Evolutionary conservation across 2,797 vertebrate genomes (phyloP).

Genomic region (Amblyraja radiata): DNA sequence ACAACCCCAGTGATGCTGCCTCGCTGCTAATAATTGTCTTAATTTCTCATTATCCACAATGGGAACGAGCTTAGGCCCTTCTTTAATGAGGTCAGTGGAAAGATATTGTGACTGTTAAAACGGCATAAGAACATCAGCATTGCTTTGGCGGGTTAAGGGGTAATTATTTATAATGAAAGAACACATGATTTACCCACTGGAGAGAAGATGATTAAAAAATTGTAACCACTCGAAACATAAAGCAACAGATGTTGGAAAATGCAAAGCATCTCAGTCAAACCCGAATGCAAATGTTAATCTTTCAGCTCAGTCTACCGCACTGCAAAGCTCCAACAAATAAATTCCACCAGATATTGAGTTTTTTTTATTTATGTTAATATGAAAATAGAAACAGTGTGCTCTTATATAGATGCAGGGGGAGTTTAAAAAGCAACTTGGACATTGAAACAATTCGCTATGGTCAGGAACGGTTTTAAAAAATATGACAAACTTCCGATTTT

Average conservation of each 20-base stretch:
- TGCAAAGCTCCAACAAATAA: neutral
- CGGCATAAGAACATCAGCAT: neutral
- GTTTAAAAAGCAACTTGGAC: too few species aligned
- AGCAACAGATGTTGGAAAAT: neutral
- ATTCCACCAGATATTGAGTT: neutral
- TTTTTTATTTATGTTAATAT: neutral
- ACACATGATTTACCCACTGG: neutral
- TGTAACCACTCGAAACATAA: neutral
- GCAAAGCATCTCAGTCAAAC: neutral
- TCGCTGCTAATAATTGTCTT: neutral
- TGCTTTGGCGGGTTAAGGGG: neutral
- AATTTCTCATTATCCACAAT: neutral
- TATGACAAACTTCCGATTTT: too few species aligned
- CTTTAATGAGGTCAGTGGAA: slow-evolving; percentile 1
- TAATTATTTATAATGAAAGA: neutral
- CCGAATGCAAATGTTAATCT: neutral
- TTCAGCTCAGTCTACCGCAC: neutral
- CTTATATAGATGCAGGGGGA: neutral
- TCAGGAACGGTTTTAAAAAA: too few species aligned
- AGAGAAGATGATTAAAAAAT: neutral
- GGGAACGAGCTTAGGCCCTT: neutral
- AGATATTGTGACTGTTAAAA: neutral
- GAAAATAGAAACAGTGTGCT: neutral
- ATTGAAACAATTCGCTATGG: too few species aligned
- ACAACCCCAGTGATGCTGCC: neutral